Percentiles rank a stretch among this genome's conserved stretches.
phyloP scores from a whole-genome alignment of 2,888 invertebrate species.

The Clivina fossor region DNA sequence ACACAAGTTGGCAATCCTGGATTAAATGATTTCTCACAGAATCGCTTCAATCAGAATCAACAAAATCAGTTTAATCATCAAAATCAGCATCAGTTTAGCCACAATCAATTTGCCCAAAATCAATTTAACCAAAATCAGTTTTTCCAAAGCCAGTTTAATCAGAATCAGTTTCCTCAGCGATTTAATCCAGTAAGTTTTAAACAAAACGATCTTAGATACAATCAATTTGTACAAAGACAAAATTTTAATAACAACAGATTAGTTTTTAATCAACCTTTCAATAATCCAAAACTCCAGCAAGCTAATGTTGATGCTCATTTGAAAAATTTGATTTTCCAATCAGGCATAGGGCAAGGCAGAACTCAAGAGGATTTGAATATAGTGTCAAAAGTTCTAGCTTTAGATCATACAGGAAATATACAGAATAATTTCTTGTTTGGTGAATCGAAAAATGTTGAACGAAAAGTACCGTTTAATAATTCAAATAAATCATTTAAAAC shows the following conservation, averaged over 20 bases:
- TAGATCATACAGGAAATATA: constrained; percentile 65
- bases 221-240: constrained; percentile 16
- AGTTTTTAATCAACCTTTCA: constrained; percentile 43
- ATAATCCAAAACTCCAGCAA: constrained; percentile 42
- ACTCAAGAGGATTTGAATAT: constrained; percentile 77
- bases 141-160: neutral
- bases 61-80: constrained; percentile 2
- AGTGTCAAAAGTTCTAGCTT: constrained; percentile 76
- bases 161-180: no score
- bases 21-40: constrained; percentile 17
- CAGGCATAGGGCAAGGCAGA: constrained; percentile 61
- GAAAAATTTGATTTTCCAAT: constrained; percentile 65
- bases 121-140: neutral
- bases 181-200: constrained; percentile 37
- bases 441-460: constrained; percentile 52
- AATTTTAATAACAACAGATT: constrained; percentile 39
- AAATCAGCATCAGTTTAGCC: neutral
- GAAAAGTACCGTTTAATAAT: constrained; percentile 24
- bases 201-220: constrained; percentile 35
- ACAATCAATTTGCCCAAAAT: neutral
- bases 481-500: constrained; percentile 17
- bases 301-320: constrained; percentile 59
- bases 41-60: neutral
- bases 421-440: constrained; percentile 50
- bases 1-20: constrained; percentile 47